Evolutionary conservation across 2,888 invertebrate genomes (phyloP).

Genomic region (Tachina fera): DNA sequence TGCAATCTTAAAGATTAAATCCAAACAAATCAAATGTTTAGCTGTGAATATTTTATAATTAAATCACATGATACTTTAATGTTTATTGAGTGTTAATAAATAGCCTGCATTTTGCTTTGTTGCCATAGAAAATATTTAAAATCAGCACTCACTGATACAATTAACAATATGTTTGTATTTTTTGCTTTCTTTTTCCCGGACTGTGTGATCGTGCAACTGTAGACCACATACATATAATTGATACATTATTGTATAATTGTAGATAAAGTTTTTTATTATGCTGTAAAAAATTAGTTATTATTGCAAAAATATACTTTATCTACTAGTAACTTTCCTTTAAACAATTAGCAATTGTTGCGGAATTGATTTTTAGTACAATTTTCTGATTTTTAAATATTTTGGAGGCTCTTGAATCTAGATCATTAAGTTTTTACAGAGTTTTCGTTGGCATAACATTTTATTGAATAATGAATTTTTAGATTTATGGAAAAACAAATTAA

Average conservation of each 20-base stretch:
- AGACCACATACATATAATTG: slow-evolving; percentile 3
- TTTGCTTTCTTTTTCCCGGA: neutral
- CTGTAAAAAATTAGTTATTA: neutral
- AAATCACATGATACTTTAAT: slow-evolving; percentile 52
- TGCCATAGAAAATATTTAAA: slow-evolving; percentile 35
- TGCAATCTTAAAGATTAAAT: slow-evolving; percentile 11
- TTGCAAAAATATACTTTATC: neutral
- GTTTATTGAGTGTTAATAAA: slow-evolving; percentile 8
- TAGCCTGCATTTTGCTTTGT: slow-evolving; percentile 14
- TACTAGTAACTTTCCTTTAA: neutral
- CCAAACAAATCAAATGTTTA: neutral
- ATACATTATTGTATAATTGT: neutral
- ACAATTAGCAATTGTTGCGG: neutral
- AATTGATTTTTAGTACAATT: too few relatives aligned
- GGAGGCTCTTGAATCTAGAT: too few relatives aligned
- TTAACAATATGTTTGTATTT: neutral
- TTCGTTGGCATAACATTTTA: too few relatives aligned
- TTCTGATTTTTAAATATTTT: too few relatives aligned
- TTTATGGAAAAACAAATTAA: too few relatives aligned
- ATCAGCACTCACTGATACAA: slow-evolving; percentile 7
- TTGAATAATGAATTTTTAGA: too few relatives aligned
- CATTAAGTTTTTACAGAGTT: too few relatives aligned
- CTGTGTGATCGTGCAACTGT: slow-evolving; percentile 15
- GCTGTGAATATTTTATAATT: slow-evolving; percentile 33
- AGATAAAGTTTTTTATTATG: slow-evolving; percentile 31